Evolutionary conservation across 1,140 invertebrate genomes (phyloP).

Genomic region (Anthonomus grandis): DNA sequence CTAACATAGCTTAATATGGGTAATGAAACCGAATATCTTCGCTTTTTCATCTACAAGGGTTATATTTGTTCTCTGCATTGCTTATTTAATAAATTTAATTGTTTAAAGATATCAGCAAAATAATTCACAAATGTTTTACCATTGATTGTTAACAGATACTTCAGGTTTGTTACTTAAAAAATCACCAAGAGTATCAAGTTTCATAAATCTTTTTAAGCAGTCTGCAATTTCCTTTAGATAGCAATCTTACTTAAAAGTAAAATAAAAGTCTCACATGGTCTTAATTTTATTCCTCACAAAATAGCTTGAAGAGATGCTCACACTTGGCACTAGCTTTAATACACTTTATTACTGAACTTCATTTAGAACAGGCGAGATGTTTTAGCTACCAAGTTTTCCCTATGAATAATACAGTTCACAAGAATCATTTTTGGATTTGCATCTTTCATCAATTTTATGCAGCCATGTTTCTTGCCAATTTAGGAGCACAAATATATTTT

Average conservation of each 20-base stretch:
- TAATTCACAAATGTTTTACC: no score
- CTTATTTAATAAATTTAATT: conserved; percentile 31
- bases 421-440: conserved; percentile 25
- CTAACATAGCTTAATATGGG: conserved; percentile 18
- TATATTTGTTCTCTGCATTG: conserved; percentile 30
- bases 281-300: conserved; percentile 31
- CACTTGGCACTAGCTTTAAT: conserved; percentile 31
- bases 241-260: no score
- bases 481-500: conserved; percentile 11
- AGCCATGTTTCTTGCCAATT: background rate
- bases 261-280: conserved; percentile 32
- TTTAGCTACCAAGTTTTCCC: conserved; percentile 27
- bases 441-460: conserved; percentile 24
- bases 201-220: conserved; percentile 33
- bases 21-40: conserved; percentile 24
- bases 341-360: conserved; percentile 26
- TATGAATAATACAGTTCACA: conserved; percentile 33
- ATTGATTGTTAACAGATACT: no score
- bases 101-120: conserved; percentile 1
- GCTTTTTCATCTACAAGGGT: conserved; percentile 22
- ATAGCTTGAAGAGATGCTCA: conserved; percentile 27
- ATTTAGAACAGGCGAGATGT: conserved; percentile 30
- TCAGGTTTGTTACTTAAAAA: conserved; percentile 31
- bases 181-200: conserved; percentile 26
- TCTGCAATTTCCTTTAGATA: no score